phyloP scores from a whole-genome alignment of 2,113 vertebrate species.

The Megaleporinus macrocephalus region DNA sequence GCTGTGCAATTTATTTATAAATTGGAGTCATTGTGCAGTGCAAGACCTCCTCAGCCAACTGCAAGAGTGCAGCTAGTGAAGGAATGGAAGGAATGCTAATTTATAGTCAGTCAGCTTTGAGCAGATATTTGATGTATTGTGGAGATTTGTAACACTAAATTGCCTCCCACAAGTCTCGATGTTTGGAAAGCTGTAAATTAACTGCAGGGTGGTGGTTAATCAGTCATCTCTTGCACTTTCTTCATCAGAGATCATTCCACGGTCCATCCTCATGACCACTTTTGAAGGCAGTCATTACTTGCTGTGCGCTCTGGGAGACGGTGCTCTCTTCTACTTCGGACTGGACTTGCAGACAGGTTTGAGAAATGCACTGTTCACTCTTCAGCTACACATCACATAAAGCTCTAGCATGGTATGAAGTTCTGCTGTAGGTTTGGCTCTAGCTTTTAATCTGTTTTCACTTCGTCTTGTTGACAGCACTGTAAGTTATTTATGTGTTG shows the following conservation, averaged over 20 bases:
- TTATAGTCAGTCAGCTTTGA: neutral
- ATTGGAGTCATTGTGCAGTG: neutral
- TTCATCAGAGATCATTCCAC: conserved; percentile 92
- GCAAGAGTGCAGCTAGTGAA: neutral
- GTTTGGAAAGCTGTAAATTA: neutral
- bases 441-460: no score
- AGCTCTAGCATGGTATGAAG: neutral
- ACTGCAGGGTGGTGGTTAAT: neutral
- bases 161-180: neutral
- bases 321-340: conserved; percentile 97
- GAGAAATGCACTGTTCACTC: neutral
- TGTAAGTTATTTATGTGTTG: no score
- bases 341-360: conserved; percentile 91
- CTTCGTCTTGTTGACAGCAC: no score
- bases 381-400: neutral
- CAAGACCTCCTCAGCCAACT: neutral
- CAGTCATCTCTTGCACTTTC: conserved; percentile 19
- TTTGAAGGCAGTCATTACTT: conserved; percentile 98
- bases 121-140: neutral
- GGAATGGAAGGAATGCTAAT: neutral
- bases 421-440: neutral
- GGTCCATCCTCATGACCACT: conserved; percentile 98
- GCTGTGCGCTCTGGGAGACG: conserved; percentile 95
- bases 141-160: neutral
- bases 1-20: neutral